Conservation (phyloP, 2,888 invertebrate genomes). For the Smittia sp. region DNA sequence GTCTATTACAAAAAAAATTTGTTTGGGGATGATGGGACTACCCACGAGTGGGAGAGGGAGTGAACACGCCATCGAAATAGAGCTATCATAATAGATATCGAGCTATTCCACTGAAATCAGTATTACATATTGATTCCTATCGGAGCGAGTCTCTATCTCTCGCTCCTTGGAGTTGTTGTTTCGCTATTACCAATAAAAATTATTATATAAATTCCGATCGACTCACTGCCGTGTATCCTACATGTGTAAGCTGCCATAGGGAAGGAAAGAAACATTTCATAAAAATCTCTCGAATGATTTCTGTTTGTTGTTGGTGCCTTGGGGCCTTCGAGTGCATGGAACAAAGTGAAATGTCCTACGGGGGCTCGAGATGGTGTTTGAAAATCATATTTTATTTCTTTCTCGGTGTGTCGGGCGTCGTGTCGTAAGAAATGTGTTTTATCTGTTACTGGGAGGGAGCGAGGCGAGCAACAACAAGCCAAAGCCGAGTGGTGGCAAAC, state of each 20-base stretch:
- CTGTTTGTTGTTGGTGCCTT: slow-evolving; percentile 1
- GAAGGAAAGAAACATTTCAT: no score
- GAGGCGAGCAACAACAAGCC: not conserved
- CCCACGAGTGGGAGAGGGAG: not conserved
- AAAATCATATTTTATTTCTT: slow-evolving; percentile 3
- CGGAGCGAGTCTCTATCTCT: not conserved
- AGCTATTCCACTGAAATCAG: slow-evolving; percentile 20
- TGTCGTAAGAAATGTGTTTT: slow-evolving; percentile 5
- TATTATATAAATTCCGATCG: slow-evolving; percentile 29
- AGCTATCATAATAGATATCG: slow-evolving; percentile 26
- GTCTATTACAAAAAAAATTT: slow-evolving; percentile 30
- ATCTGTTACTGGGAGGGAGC: not conserved
- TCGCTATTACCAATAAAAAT: slow-evolving; percentile 30
- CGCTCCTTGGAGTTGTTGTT: not conserved
- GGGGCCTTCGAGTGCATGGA: not conserved
- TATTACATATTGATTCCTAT: slow-evolving; percentile 34
- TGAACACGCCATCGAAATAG: slow-evolving; percentile 10
- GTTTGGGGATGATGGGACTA: slow-evolving; percentile 35
- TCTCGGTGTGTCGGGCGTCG: not conserved
- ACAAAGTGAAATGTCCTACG: slow-evolving; percentile 36
- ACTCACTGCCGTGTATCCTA: not conserved
- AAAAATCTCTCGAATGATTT: not conserved
- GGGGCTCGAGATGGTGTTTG: slow-evolving; percentile 15
- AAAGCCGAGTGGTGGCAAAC: not conserved
- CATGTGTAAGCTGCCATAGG: not conserved